Evolutionary conservation across 2,888 invertebrate species (phyloP), one percentile per base, ranked within the genome.

Genomic region (Tortricodes alternella): DNA sequence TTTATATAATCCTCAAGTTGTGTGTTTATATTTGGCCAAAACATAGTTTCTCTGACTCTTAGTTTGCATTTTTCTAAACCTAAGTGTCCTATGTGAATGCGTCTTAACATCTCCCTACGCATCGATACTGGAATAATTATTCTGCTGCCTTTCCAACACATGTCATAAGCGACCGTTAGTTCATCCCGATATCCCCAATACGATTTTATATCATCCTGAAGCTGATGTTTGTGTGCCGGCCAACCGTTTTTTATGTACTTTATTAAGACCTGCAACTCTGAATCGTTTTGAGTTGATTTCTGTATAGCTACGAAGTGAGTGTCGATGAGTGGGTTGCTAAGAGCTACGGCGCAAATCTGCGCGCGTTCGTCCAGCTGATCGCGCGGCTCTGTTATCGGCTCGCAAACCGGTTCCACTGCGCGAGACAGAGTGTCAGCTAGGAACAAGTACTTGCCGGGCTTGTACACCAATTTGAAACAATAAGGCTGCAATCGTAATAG

Each of bases 401-500:
- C n/a, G n/a, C n/a, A n/a, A n/a, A n/a, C n/a, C n/a, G n/a, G n/a
- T n/a, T n/a, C n/a, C n/a, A n/a, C n/a, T n/a, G n/a, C n/a, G n/a
- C n/a, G n/a, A n/a, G n/a, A n/a, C n/a, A n/a, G n/a, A n/a, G n/a
- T n/a, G n/a, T n/a, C n/a, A n/a, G n/a, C n/a, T n/a, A n/a, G n/a
- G n/a, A n/a, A n/a, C n/a, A n/a, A n/a, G n/a, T n/a, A n/a, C n/a
- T n/a, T n/a, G n/a, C n/a, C n/a, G n/a, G n/a, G n/a, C n/a, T n/a
- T n/a, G n/a, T n/a, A n/a, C n/a, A n/a, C n/a, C n/a, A n/a, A n/a
- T n/a, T n/a, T n/a, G n/a, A n/a, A n/a, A n/a, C n/a, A 46, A 59
- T 62, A 66, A 5, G 52, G 53, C 49, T 64, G 66, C 29, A 62
- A 34, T 3, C 49, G 43, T 16, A 62, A 35, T 15, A 58, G 19